A percentile compares a stretch with the other conserved stretches of the same genome.
These are phyloP conservation scores for Micromys minutus DNA, from an alignment of 2,113 vertebrate genomes.

Conservation along the genomic window DNA sequence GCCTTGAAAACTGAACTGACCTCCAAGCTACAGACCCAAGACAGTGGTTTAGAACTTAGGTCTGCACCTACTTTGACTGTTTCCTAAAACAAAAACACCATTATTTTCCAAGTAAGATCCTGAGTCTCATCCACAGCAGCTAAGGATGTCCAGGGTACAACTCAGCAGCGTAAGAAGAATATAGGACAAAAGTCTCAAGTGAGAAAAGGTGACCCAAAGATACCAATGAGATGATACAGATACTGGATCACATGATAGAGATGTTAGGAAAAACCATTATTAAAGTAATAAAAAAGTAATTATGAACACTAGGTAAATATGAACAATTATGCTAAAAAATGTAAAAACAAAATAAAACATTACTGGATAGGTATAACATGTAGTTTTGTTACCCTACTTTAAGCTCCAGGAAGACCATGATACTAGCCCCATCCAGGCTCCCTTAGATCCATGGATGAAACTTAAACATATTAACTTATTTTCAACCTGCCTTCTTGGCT, in stretches of 20 bases:
- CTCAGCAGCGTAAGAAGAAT: not conserved
- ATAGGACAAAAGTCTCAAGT: not conserved
- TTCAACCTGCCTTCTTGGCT: too few relatives aligned
- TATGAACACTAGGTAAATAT: not conserved
- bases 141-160: not conserved
- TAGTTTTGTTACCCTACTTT: too few relatives aligned
- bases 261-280: not conserved
- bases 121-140: not conserved
- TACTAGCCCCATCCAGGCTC: too few relatives aligned
- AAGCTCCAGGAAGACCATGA: too few relatives aligned
- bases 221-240: not conserved
- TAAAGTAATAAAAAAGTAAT: slow-evolving; percentile 1
- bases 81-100: not conserved
- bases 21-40: not conserved
- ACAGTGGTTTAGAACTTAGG: not conserved
- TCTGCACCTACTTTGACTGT: not conserved
- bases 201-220: not conserved
- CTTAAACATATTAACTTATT: too few relatives aligned
- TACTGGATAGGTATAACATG: too few relatives aligned
- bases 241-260: slow-evolving; percentile 9
- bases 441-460: too few relatives aligned
- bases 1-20: not conserved
- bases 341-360: not conserved
- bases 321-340: slow-evolving; percentile 14
- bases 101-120: not conserved